phyloP scores from a whole-genome alignment of 2,797 vertebrate genomes.

The Apodemus agrarius region DNA sequence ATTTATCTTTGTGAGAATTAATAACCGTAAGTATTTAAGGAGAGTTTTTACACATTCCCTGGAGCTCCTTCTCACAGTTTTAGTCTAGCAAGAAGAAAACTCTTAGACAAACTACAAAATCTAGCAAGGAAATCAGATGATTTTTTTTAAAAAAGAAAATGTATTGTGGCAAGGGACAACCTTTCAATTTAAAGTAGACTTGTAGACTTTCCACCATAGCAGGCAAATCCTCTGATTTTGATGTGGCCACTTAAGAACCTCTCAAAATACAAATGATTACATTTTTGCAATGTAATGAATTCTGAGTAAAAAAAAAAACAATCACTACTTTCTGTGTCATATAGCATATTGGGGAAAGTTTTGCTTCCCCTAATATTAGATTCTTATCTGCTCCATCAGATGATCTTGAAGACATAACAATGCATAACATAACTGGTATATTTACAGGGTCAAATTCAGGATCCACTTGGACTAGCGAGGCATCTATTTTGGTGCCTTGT shows the following conservation, averaged over 20 bases:
- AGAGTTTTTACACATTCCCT: slow-evolving; percentile 48
- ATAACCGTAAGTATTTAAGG: slow-evolving; percentile 49
- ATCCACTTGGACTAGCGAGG: not conserved
- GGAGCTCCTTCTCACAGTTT: not conserved
- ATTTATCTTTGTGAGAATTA: slow-evolving; percentile 61
- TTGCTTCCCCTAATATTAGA: not conserved
- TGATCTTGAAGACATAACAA: not conserved
- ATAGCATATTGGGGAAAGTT: not conserved
- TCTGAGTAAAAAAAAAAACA: not conserved
- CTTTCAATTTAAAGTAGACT: slow-evolving; percentile 6
- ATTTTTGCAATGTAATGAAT: not conserved
- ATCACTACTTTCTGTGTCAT: not conserved
- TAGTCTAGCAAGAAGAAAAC: slow-evolving; percentile 48
- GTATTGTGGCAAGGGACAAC: slow-evolving; percentile 7
- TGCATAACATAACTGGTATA: too few relatives aligned
- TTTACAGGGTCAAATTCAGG: not conserved
- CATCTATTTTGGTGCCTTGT: not conserved
- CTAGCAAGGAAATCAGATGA: slow-evolving; percentile 19
- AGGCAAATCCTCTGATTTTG: not conserved
- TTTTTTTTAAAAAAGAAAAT: not conserved
- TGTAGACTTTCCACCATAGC: slow-evolving; percentile 10
- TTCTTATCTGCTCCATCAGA: not conserved
- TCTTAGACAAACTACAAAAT: not conserved
- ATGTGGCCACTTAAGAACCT: not conserved
- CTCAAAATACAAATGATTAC: not conserved